phyloP scores from a whole-genome alignment of 2,113 vertebrate genomes.

The Myotis davidii region DNA sequence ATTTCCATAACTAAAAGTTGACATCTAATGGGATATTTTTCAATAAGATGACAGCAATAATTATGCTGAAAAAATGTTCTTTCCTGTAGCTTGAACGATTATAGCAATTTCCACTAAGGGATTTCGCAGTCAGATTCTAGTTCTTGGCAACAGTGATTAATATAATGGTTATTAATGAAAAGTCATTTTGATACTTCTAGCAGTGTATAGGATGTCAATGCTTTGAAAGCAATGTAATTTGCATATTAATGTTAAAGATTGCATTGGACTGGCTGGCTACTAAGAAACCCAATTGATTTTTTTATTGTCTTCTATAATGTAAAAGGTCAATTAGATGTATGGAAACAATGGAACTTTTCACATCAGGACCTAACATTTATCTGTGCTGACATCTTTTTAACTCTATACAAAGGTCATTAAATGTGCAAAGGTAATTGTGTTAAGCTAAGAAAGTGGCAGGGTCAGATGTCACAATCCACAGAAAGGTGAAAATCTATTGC shows the following conservation, averaged over 20 bases:
- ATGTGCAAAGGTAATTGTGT: conserved; percentile 83
- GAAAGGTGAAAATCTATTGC: conserved; percentile 82
- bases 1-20: conserved; percentile 96
- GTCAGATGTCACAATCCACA: conserved; percentile 82
- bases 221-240: conserved; percentile 85
- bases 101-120: conserved; percentile 99
- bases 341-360: conserved; percentile 87
- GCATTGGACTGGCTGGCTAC: conserved; percentile 77
- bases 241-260: conserved; percentile 91
- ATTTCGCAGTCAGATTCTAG: conserved; percentile 97
- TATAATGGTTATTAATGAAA: conserved; percentile 97
- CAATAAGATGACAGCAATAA: conserved; percentile 98
- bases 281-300: conserved; percentile 89
- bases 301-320: conserved; percentile 85
- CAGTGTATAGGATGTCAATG: conserved; percentile 90
- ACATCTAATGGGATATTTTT: conserved; percentile 97
- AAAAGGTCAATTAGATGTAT: conserved; percentile 90
- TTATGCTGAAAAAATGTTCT: conserved; percentile 94
- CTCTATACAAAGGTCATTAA: conserved; percentile 87
- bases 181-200: conserved; percentile 93
- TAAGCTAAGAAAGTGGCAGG: conserved; percentile 81
- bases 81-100: conserved; percentile 97
- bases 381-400: conserved; percentile 85
- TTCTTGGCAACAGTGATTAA: conserved; percentile 98
- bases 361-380: conserved; percentile 85